Percentiles rank a stretch among this genome's conserved stretches.
phyloP scores from a whole-genome alignment of 2,113 vertebrate genomes.

The Cyphomyrus discorhynchus region DNA sequence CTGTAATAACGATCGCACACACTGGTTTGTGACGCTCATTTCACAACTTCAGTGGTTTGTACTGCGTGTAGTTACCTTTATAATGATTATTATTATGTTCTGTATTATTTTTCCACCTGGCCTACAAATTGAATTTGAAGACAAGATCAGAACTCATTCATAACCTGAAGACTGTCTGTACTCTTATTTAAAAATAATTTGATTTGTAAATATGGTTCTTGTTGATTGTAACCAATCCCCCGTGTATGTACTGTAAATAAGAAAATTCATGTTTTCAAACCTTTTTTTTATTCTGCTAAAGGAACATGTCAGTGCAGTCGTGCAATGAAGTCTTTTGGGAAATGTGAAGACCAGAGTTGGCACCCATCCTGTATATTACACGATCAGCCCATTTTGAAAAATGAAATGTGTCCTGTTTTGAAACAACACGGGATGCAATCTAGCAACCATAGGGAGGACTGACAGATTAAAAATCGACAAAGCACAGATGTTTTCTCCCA shows the following conservation, averaged over 20 bases:
- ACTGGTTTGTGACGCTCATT: neutral
- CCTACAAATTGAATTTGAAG: neutral
- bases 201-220: neutral
- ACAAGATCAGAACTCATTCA: neutral
- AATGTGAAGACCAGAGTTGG: neutral
- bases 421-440: neutral
- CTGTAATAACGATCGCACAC: neutral
- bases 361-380: neutral
- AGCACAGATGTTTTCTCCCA: neutral
- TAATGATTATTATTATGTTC: neutral
- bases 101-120: neutral
- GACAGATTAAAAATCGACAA: neutral
- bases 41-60: neutral
- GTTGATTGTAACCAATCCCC: neutral
- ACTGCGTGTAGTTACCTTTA: neutral
- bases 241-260: neutral
- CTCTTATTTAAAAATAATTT: neutral
- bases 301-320: neutral
- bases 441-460: neutral
- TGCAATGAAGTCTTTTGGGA: neutral
- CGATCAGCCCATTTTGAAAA: neutral
- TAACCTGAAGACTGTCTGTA: neutral
- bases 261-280: neutral
- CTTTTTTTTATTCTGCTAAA: neutral
- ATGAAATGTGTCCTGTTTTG: neutral